Evolutionary conservation across 2,113 vertebrate genomes (phyloP).

Genomic region (Pseudonaja textilis): DNA sequence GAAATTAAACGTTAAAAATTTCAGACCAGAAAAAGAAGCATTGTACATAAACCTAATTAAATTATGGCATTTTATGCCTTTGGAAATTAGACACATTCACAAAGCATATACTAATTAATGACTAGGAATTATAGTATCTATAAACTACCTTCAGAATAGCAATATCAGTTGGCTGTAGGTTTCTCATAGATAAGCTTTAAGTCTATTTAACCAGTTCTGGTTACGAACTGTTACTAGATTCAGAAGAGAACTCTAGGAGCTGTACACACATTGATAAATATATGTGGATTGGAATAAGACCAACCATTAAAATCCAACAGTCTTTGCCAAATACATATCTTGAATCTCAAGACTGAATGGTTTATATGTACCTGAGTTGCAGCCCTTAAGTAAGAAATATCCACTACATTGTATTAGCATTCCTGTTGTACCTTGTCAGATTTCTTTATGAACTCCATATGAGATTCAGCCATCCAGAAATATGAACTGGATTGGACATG

Average conservation of each 20-base stretch:
- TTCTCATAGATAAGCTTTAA: neutral
- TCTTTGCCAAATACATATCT: neutral
- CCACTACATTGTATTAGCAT: neutral
- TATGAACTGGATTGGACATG: neutral
- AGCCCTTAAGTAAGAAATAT: neutral
- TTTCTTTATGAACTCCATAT: neutral
- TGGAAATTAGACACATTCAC: neutral
- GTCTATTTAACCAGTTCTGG: neutral
- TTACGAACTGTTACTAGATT: neutral
- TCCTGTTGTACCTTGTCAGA: neutral
- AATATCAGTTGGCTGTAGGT: neutral
- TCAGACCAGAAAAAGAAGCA: neutral
- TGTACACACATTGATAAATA: neutral
- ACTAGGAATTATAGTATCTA: neutral
- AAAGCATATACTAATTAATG: neutral
- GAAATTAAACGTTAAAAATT: neutral
- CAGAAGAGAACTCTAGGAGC: neutral
- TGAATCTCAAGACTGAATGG: neutral
- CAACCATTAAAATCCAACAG: neutral
- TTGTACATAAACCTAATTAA: too few species aligned
- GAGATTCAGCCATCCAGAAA: neutral
- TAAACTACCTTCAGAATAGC: neutral
- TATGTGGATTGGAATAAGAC: too few species aligned
- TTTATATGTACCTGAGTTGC: neutral
- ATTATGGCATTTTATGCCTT: neutral